Evolutionary conservation across 2,888 invertebrate species (phyloP), one percentile per base, ranked within the genome.

Genomic region (Cheilosia urbana): DNA sequence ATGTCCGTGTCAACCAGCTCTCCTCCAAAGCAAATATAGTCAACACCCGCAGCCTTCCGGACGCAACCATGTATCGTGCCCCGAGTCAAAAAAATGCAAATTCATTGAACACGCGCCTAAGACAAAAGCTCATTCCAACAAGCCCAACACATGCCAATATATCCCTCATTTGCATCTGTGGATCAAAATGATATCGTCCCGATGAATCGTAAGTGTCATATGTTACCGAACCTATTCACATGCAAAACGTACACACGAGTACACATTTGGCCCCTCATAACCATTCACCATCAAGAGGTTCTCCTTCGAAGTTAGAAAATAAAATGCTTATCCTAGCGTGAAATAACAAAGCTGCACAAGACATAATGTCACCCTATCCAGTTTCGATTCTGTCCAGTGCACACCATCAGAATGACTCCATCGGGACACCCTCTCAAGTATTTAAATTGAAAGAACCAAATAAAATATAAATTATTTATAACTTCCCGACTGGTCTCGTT

Each of bases 401-500:
- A 49, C 71, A 40, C 37, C 27, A 27, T 0, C 21, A 58, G 49
- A 24, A 17, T 27, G 19, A 62, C 51, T 27, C 51, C 15, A 37
- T 47, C 3, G 19, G 55, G 49, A 34, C 30, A 65, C 30, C 47
- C 27, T 49, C 53, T 55, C 60, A 45, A 47, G 45, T 49, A 82
- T 82, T 82, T 60, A 77, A 82, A 82, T 77, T 77, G 40, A 66
- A 72, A 60, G 30, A 82, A 40, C 77, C 47, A 60, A 77, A 82
- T 82, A 72, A 72, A 66, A 82, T 47, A 77, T 82, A 77, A 82
- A 82, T 82, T 60, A 82, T 82, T 77, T 82, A 82, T 82, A 42
- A 76, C 72, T 55, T 68, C 19, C 42, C 17, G 27, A 17, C 13
- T 19, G 5, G 7, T 19, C 19, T 19, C 15, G 24, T 2, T 24